phyloP scores from a whole-genome alignment of 1,140 invertebrate species.

The Atta texana region DNA sequence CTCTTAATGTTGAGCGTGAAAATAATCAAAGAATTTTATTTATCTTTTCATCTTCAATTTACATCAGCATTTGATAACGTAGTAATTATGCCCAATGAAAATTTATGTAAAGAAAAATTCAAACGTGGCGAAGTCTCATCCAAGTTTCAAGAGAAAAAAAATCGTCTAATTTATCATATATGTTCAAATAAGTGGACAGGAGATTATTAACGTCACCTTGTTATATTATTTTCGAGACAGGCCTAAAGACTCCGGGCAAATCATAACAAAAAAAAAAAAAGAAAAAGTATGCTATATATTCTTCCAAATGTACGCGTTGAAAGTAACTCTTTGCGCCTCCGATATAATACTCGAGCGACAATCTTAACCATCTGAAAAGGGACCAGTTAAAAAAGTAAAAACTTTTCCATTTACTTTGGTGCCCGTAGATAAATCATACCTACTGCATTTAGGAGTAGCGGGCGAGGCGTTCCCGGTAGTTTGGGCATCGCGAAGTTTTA shows the following conservation, averaged over 20 bases:
- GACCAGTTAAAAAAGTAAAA: conserved; percentile 42
- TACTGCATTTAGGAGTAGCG: conserved; percentile 52
- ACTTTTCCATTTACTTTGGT: conserved; percentile 66
- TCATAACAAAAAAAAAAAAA: conserved; percentile 11
- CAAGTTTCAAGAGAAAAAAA: conserved; percentile 4
- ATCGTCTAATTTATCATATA: conserved; percentile 2
- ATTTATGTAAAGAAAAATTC: conserved; percentile 27
- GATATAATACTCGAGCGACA: conserved; percentile 57
- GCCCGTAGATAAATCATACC: conserved; percentile 67
- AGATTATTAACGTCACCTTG: conserved; percentile 52
- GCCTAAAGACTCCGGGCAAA: conserved; percentile 16
- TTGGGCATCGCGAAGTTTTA: conserved; percentile 58
- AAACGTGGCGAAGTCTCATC: neutral
- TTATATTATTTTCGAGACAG: conserved; percentile 43
- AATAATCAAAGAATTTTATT: neutral
- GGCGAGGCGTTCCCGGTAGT: conserved; percentile 71
- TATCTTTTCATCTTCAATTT: conserved; percentile 31
- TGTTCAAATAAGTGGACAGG: conserved; percentile 12
- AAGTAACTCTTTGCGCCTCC: neutral
- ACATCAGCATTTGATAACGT: neutral
- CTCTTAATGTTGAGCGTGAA: neutral
- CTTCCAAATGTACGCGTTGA: conserved; percentile 30
- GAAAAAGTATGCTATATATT: conserved; percentile 24
- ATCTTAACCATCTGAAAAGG: conserved; percentile 48
- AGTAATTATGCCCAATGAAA: conserved; percentile 2